Evolutionary conservation across 2,888 invertebrate species (phyloP).

Genomic region (Rhamnusium bicolor): DNA sequence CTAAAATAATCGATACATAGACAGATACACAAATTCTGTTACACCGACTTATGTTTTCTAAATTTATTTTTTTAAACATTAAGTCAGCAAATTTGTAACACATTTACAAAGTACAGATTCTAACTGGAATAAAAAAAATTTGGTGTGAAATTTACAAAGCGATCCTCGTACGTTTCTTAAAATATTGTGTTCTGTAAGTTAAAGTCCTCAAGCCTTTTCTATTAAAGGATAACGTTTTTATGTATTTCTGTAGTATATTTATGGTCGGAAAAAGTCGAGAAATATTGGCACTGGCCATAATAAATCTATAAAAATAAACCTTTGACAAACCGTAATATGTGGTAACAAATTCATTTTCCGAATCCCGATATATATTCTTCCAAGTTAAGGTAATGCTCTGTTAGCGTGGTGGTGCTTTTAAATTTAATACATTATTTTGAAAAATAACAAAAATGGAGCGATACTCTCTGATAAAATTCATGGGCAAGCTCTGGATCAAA

Average conservation of each 20-base stretch:
- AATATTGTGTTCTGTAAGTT: neutral
- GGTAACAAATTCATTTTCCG: constrained; percentile 14
- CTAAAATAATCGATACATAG: no score
- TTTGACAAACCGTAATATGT: constrained; percentile 19
- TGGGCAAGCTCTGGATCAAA: constrained; percentile 51
- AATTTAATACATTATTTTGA: constrained; percentile 44
- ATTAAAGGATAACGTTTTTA: neutral
- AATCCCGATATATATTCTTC: neutral
- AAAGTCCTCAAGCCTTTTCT: neutral
- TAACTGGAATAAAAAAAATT: no score
- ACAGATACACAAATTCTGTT: no score
- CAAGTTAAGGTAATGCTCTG: neutral
- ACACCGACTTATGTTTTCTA: no score
- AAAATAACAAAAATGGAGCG: constrained; percentile 47
- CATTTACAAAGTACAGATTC: no score
- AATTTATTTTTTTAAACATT: no score
- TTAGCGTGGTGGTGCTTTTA: neutral
- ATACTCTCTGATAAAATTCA: constrained; percentile 41
- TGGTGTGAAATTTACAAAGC: neutral
- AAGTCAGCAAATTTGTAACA: no score
- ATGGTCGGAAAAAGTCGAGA: constrained; percentile 1
- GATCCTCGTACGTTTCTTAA: neutral
- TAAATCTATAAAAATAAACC: constrained; percentile 19
- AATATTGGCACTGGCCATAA: neutral
- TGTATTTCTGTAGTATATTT: constrained; percentile 6